These are phyloP conservation scores for Drosophila rhopaloa DNA, from an alignment of 1,140 invertebrate species.

Conservation along the genomic window DNA sequence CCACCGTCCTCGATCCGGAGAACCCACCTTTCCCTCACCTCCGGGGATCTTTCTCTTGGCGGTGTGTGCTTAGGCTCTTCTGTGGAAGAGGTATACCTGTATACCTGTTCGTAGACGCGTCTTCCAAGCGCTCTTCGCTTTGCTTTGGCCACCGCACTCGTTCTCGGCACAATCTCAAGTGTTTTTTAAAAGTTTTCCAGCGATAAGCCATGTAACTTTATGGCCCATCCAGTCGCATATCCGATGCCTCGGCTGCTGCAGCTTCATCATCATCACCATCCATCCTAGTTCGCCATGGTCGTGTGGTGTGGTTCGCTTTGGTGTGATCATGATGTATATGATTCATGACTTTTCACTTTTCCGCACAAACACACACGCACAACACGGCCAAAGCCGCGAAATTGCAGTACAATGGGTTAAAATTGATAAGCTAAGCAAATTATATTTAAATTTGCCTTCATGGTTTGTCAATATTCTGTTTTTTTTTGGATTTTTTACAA, in stretches of 20 bases:
- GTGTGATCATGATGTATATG: constrained; percentile 76
- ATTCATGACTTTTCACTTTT: constrained; percentile 82
- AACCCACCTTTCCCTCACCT: constrained; percentile 10
- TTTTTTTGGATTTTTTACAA: too few relatives aligned
- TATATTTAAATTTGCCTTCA: too few relatives aligned
- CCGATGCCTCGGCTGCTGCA: constrained; percentile 22
- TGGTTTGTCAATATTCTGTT: background rate
- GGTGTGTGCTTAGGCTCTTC: constrained; percentile 30
- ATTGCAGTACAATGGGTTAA: constrained; percentile 49
- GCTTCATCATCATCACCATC: constrained; percentile 32
- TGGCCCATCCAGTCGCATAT: constrained; percentile 64
- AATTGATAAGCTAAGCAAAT: background rate
- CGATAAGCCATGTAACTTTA: constrained; percentile 80
- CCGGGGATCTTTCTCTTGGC: constrained; percentile 10
- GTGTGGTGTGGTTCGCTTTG: constrained; percentile 44
- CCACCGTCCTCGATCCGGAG: constrained; percentile 14
- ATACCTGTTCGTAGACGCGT: constrained; percentile 41
- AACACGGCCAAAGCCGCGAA: constrained; percentile 4
- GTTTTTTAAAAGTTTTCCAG: constrained; percentile 80
- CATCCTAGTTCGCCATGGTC: constrained; percentile 61
- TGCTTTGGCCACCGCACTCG: constrained; percentile 37
- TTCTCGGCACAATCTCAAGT: constrained; percentile 75
- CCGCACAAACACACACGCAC: constrained; percentile 33
- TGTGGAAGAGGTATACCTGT: constrained; percentile 30
- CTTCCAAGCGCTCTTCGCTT: constrained; percentile 29